These are phyloP conservation scores for Sorex maritimensis DNA, from an alignment of 2,797 vertebrate species.

Conservation along the genomic window DNA sequence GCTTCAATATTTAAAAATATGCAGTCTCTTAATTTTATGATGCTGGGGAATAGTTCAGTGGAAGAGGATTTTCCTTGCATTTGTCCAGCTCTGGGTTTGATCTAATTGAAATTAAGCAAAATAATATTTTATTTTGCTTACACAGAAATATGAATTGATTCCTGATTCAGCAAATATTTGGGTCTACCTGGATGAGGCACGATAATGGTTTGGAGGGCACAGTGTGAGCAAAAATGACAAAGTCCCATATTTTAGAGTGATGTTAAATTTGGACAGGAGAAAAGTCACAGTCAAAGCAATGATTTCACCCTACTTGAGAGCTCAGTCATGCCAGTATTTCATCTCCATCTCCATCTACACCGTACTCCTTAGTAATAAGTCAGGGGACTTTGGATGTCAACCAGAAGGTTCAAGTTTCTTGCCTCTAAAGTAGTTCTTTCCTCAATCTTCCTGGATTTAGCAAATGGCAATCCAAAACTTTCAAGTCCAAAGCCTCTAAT, in stretches of 20 bases:
- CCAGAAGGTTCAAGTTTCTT: neutral
- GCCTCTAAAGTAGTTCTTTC: neutral
- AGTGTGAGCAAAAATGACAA: neutral
- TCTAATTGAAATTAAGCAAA: too few species aligned
- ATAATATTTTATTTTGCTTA: neutral
- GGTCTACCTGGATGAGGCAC: neutral
- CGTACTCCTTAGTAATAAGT: neutral
- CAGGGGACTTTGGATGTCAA: neutral
- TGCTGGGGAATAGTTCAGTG: too few species aligned
- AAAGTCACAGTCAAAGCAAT: neutral
- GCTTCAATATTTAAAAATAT: too few species aligned
- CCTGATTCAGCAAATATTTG: conserved; percentile 27
- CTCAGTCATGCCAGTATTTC: neutral
- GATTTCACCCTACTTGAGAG: too few species aligned
- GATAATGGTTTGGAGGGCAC: neutral
- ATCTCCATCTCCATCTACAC: too few species aligned
- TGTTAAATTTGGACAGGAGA: conserved; percentile 11
- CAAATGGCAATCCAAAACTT: neutral
- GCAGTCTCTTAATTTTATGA: too few species aligned
- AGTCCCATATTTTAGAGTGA: neutral
- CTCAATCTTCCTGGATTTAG: neutral
- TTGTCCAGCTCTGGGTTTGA: too few species aligned
- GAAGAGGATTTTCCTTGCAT: too few species aligned
- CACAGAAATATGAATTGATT: conserved; percentile 4
- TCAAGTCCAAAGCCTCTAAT: neutral